Percentiles rank a stretch among this genome's conserved stretches.
phyloP scores from a whole-genome alignment of 2,113 vertebrate species.

The Apaloderma vittatum region DNA sequence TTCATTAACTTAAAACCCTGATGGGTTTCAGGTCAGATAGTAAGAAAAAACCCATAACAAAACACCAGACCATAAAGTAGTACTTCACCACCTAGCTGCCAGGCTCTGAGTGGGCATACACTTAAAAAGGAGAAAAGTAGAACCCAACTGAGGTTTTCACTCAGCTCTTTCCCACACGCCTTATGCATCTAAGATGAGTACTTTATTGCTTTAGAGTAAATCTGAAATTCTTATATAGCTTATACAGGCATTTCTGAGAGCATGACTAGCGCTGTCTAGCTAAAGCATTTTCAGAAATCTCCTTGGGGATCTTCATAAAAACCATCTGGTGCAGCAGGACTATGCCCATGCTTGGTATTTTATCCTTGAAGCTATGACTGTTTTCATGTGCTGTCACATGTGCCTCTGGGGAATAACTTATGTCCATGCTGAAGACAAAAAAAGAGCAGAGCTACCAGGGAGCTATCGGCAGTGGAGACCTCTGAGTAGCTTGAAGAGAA shows the following conservation, averaged over 20 bases:
- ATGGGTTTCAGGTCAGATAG: background rate
- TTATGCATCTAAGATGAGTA: background rate
- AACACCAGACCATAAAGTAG: background rate
- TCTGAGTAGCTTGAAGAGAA: background rate
- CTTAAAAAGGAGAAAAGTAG: background rate
- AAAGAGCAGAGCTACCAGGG: background rate
- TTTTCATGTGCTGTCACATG: background rate
- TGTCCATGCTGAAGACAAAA: background rate
- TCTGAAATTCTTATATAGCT: background rate
- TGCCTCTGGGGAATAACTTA: background rate
- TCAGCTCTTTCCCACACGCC: background rate
- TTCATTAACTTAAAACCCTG: background rate
- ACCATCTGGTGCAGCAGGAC: background rate
- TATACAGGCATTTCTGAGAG: background rate
- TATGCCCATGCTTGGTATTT: background rate
- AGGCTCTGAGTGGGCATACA: background rate
- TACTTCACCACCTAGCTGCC: background rate
- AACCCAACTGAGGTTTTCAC: background rate
- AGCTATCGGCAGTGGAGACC: background rate
- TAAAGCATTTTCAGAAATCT: background rate
- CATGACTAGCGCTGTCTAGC: background rate
- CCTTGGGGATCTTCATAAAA: background rate
- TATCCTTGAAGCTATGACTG: background rate
- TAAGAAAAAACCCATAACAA: background rate
- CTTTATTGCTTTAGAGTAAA: background rate